phyloP scores from a whole-genome alignment of 2,888 invertebrate genomes.

The Seira ritae region DNA sequence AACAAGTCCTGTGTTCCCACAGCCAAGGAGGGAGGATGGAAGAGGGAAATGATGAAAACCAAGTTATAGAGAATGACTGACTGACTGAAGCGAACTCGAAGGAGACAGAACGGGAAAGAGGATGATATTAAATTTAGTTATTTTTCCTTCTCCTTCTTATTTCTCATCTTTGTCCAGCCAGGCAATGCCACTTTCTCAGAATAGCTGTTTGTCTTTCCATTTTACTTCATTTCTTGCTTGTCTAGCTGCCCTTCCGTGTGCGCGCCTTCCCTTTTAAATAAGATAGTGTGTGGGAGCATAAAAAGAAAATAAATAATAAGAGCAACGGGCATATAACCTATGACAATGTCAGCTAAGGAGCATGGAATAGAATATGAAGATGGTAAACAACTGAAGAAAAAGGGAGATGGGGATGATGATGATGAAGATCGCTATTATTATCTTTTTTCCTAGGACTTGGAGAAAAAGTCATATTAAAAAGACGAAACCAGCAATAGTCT shows the following conservation, averaged over 20 bases:
- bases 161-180: not conserved
- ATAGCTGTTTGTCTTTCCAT: constrained; percentile 17
- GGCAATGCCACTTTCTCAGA: constrained; percentile 8
- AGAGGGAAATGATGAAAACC: constrained; percentile 37
- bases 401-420: not conserved
- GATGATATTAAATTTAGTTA: constrained; percentile 61
- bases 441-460: not conserved
- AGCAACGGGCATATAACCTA: constrained; percentile 41
- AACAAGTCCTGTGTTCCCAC: constrained; percentile 32
- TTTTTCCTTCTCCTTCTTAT: constrained; percentile 35
- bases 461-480: constrained; percentile 9
- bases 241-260: not conserved
- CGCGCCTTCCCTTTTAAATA: not conserved
- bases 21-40: constrained; percentile 21
- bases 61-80: constrained; percentile 36
- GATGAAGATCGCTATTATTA: constrained; percentile 21
- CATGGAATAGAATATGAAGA: constrained; percentile 21
- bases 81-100: constrained; percentile 16
- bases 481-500: not conserved
- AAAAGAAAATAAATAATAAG: not conserved
- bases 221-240: constrained; percentile 11
- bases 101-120: constrained; percentile 26
- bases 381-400: constrained; percentile 14
- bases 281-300: not conserved
- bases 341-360: constrained; percentile 54